Percentiles rank a stretch among this genome's conserved stretches.
phyloP scores from a whole-genome alignment of 2,888 invertebrate genomes.

The Magallana nippona region DNA sequence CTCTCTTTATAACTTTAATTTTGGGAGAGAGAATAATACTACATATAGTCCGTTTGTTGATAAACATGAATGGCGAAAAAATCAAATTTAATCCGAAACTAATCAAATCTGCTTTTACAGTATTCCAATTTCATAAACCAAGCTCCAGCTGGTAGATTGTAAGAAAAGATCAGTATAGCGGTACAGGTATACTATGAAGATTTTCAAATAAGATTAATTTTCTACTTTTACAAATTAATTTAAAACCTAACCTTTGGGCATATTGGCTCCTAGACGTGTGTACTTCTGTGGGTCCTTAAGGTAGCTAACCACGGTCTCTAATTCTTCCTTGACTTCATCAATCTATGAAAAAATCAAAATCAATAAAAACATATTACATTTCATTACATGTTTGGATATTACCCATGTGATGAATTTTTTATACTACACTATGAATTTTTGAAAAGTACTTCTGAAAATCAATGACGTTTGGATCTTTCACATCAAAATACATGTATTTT shows the following conservation, averaged over 20 bases:
- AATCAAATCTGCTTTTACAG: background rate
- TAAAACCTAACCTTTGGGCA: slow-evolving; percentile 88
- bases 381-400: background rate
- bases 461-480: too few relatives aligned
- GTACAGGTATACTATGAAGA: too few relatives aligned
- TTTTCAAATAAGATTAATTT: too few relatives aligned
- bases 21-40: too few relatives aligned
- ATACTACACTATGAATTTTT: background rate
- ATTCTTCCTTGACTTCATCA: slow-evolving; percentile 96
- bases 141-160: too few relatives aligned
- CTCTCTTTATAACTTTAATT: too few relatives aligned
- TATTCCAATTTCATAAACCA: background rate
- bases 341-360: background rate
- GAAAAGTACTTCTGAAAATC: too few relatives aligned
- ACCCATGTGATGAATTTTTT: background rate
- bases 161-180: too few relatives aligned
- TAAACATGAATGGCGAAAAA: background rate
- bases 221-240: too few relatives aligned
- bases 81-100: background rate
- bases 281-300: slow-evolving; percentile 96
- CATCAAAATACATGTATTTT: too few relatives aligned
- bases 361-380: background rate
- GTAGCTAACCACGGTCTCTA: slow-evolving; percentile 97
- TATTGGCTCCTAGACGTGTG: slow-evolving; percentile 93
- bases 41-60: too few relatives aligned